These are phyloP conservation scores for Chlorocebus sabaeus DNA, from an alignment of 2,113 vertebrate genomes.

Conservation along the genomic window DNA sequence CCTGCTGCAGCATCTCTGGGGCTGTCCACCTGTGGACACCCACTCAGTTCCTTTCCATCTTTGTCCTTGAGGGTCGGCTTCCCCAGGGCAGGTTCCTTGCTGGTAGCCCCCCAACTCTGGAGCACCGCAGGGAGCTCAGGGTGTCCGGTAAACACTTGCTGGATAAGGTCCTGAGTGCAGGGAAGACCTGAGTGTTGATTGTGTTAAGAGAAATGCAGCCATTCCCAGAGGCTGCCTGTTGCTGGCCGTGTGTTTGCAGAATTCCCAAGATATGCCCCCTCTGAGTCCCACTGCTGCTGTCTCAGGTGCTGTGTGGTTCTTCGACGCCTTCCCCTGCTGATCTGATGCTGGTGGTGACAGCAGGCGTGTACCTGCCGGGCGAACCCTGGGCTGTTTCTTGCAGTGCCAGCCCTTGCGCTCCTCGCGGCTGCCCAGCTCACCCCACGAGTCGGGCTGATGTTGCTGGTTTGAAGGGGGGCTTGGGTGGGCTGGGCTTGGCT, in stretches of 20 bases:
- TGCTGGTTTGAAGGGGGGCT: neutral
- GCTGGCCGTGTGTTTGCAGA: neutral
- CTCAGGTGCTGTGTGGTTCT: rapidly evolving
- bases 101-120: neutral
- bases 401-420: too few species aligned
- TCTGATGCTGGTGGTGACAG: neutral
- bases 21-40: rapidly evolving
- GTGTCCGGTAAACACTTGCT: neutral
- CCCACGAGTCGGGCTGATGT: neutral
- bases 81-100: neutral
- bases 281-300: rapidly evolving
- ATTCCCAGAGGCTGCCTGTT: too few species aligned
- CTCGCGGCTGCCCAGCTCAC: rapidly evolving
- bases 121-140: neutral
- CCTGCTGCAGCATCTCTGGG: neutral
- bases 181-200: neutral
- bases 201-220: neutral
- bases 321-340: neutral
- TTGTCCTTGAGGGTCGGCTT: neutral
- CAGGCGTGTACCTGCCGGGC: neutral
- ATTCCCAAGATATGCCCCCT: too few species aligned
- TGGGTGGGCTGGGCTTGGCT: neutral
- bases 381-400: neutral
- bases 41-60: neutral
- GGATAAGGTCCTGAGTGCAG: neutral